A percentile compares a stretch with the other conserved stretches of the same genome.
Conservation (phyloP, 2,888 invertebrate species). For the Melipona bicolor region DNA sequence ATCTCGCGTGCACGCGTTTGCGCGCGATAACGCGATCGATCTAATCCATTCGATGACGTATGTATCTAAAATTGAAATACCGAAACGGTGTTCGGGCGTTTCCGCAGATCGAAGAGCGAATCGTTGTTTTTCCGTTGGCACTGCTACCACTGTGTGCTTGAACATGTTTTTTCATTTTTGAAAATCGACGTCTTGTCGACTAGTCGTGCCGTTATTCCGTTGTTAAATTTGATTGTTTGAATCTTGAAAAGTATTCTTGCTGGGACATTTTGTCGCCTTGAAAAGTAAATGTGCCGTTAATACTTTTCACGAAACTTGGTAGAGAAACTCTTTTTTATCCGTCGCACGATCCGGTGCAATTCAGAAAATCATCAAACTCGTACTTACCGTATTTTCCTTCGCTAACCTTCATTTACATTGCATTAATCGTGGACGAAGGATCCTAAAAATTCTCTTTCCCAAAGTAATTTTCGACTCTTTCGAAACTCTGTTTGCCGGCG, state of each 20-base stretch:
- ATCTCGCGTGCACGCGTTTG: not conserved
- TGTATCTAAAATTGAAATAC: not conserved
- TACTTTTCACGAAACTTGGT: too few relatives aligned
- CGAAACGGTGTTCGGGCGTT: not conserved
- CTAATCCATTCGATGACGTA: not conserved
- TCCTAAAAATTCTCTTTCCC: not conserved
- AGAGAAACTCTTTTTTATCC: too few relatives aligned
- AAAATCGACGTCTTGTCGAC: too few relatives aligned
- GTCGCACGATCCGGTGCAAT: too few relatives aligned
- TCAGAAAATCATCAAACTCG: not conserved
- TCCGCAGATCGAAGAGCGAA: not conserved
- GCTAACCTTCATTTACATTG: not conserved
- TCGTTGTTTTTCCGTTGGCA: not conserved
- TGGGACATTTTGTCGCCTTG: too few relatives aligned
- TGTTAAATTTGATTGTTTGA: too few relatives aligned
- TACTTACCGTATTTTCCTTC: accelerated
- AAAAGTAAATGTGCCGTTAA: too few relatives aligned
- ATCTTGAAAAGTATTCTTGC: too few relatives aligned
- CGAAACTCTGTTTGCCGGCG: not conserved
- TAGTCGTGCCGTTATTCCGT: too few relatives aligned
- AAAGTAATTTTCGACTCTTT: not conserved
- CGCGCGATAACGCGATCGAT: not conserved
- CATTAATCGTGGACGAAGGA: not conserved
- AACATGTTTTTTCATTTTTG: too few relatives aligned
- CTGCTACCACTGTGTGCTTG: too few relatives aligned